Conservation (phyloP, 2,888 invertebrate genomes). For the Metacarcinus magister region DNA sequence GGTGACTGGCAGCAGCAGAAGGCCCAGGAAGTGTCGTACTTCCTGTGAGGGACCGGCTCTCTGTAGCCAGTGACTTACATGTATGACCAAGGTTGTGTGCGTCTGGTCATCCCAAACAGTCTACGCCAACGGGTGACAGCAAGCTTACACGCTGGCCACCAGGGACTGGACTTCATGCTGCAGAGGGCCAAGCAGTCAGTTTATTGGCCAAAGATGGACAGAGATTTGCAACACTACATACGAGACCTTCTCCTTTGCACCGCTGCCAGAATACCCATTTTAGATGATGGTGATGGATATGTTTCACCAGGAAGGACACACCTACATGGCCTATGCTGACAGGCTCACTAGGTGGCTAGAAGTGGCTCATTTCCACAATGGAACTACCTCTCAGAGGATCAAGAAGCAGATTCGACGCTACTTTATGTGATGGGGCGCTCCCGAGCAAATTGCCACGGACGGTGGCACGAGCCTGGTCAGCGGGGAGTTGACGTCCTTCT, state of each 20-base stretch:
- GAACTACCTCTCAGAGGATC: neutral
- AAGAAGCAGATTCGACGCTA: neutral
- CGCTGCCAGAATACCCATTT: neutral
- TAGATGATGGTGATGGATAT: constrained; percentile 22
- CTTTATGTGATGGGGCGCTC: constrained; percentile 3
- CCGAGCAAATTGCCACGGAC: neutral
- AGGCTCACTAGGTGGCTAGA: neutral
- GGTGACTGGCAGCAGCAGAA: too few relatives aligned
- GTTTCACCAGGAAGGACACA: neutral
- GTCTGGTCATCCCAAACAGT: neutral
- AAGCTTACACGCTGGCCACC: neutral
- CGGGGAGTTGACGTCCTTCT: neutral
- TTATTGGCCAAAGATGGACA: neutral
- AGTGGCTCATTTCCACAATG: neutral
- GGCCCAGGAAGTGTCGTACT: too few relatives aligned
- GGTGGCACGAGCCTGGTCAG: neutral
- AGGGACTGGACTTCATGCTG: neutral
- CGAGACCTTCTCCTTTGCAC: neutral
- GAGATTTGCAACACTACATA: constrained; percentile 15
- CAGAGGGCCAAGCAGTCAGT: neutral
- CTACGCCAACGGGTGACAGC: neutral
- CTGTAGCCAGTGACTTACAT: neutral
- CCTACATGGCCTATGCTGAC: too few relatives aligned
- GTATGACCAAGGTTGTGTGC: neutral
- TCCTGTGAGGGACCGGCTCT: too few relatives aligned